Evolutionary conservation across 2,888 invertebrate genomes (phyloP).

Genomic region (Chrysina gloriosa): DNA sequence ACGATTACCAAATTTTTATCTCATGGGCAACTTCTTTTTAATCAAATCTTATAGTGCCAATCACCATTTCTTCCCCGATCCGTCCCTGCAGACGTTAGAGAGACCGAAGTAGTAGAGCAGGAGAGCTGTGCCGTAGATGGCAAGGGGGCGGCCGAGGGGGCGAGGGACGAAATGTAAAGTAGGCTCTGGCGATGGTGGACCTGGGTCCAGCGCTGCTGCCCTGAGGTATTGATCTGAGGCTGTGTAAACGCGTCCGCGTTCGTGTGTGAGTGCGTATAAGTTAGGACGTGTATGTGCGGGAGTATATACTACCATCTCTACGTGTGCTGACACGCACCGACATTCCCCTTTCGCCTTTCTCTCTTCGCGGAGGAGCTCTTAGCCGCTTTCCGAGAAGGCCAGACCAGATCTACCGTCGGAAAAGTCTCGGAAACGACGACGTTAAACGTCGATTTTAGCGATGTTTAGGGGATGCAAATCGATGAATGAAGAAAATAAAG

Average conservation of each 20-base stretch:
- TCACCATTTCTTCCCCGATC: constrained; percentile 17
- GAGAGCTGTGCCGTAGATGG: constrained; percentile 50
- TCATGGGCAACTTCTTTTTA: too few species aligned
- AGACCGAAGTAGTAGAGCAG: constrained; percentile 61
- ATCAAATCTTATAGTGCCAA: not conserved
- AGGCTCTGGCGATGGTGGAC: constrained; percentile 67
- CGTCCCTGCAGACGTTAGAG: constrained; percentile 41
- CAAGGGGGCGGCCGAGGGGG: constrained; percentile 49
- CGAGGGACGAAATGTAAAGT: constrained; percentile 69
- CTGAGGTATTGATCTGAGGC: constrained; percentile 66
- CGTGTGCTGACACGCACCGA: constrained; percentile 61
- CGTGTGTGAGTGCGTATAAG: constrained; percentile 49
- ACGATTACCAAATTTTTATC: too few species aligned
- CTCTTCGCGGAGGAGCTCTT: too few species aligned
- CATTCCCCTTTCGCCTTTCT: constrained; percentile 50
- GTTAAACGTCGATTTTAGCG: too few species aligned
- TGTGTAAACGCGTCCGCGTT: constrained; percentile 58
- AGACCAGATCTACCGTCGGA: too few species aligned
- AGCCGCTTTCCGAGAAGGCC: too few species aligned
- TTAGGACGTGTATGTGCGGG: constrained; percentile 8
- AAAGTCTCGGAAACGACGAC: too few species aligned
- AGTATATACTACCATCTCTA: constrained; percentile 8
- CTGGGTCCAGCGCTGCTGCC: constrained; percentile 65
- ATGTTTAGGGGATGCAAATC: too few species aligned
- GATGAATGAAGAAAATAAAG: too few species aligned